These are phyloP conservation scores for Troilus luridus DNA, from an alignment of 2,888 invertebrate genomes.

Conservation along the genomic window DNA sequence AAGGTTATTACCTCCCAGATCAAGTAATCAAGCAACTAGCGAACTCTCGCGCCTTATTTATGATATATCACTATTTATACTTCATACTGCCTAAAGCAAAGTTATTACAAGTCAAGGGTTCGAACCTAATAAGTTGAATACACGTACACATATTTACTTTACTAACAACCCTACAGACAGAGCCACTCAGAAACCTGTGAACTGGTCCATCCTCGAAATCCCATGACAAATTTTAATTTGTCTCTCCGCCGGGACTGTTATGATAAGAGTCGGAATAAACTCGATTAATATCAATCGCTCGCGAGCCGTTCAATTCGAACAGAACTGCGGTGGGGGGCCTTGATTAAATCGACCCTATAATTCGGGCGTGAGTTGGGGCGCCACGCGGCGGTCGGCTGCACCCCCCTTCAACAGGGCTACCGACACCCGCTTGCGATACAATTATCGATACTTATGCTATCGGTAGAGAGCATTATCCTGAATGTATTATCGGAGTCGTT, in stretches of 20 bases:
- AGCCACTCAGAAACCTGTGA: not conserved
- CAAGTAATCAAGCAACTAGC: too few species aligned
- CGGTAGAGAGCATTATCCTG: not conserved
- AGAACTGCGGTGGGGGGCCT: not conserved
- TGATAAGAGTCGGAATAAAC: not conserved
- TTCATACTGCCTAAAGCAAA: too few species aligned
- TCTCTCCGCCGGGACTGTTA: not conserved
- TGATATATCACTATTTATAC: too few species aligned
- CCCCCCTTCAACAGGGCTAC: too few species aligned
- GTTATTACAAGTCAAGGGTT: too few species aligned
- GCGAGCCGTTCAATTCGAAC: not conserved
- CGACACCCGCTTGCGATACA: not conserved
- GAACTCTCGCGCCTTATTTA: too few species aligned
- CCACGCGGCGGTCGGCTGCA: not conserved
- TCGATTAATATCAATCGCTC: not conserved
- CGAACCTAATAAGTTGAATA: too few species aligned
- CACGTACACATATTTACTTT: not conserved
- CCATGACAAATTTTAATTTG: conserved; percentile 3
- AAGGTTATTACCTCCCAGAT: too few species aligned
- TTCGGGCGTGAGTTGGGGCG: not conserved
- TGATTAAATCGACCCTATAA: conserved; percentile 33
- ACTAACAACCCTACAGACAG: not conserved
- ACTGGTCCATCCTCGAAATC: not conserved
- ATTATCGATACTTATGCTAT: not conserved
- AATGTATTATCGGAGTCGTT: not conserved